Evolutionary conservation across 2,888 invertebrate genomes (phyloP).

Genomic region (Anthophora plumipes): DNA sequence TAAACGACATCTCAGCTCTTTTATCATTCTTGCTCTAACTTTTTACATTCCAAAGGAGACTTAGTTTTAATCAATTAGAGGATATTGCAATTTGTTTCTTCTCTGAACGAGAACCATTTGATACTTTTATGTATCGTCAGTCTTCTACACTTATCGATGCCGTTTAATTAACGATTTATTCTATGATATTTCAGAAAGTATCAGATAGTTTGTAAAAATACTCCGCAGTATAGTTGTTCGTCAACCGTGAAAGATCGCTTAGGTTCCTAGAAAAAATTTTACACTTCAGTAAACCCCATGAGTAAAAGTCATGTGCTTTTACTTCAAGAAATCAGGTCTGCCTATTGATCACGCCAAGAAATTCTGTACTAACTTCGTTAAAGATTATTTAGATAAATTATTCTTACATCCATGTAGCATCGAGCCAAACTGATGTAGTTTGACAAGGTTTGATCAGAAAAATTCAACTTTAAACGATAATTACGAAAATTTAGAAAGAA

Average conservation of each 20-base stretch:
- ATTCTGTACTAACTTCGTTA: neutral
- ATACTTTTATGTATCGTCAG: neutral
- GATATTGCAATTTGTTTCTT: too few relatives aligned
- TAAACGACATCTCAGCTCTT: too few relatives aligned
- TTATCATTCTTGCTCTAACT: too few relatives aligned
- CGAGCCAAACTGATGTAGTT: too few relatives aligned
- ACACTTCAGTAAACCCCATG: constrained; percentile 30
- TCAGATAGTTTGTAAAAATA: neutral
- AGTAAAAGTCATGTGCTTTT: constrained; percentile 51
- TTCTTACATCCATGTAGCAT: neutral
- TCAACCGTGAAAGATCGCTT: constrained; percentile 7
- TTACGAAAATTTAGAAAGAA: too few relatives aligned
- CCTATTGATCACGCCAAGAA: neutral
- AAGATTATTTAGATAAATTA: neutral
- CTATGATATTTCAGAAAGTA: neutral
- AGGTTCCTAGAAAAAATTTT: constrained; percentile 14
- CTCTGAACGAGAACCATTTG: neutral
- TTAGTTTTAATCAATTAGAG: too few relatives aligned
- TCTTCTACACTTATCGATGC: neutral
- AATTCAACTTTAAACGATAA: too few relatives aligned
- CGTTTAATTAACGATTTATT: neutral
- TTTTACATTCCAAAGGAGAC: too few relatives aligned
- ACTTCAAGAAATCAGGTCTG: constrained; percentile 43
- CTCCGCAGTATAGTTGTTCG: neutral
- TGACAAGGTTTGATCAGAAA: too few relatives aligned